A percentile compares a stretch with the other conserved stretches of the same genome.
Evolutionary conservation across 2,797 vertebrate genomes (phyloP).

Genomic region (Simalia tracyae): DNA sequence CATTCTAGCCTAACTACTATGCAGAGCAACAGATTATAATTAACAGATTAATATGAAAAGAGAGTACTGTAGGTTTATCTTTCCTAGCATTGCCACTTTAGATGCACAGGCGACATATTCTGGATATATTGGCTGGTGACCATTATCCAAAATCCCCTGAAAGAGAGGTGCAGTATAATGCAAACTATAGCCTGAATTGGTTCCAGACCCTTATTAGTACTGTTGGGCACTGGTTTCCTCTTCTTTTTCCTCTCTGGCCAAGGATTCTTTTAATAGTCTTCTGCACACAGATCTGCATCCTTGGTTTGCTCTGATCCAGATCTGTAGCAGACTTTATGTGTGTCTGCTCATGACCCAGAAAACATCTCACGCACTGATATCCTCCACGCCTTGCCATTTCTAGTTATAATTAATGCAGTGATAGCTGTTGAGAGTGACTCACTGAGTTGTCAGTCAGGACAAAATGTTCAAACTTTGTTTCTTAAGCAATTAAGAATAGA

Average conservation of each 20-base stretch:
- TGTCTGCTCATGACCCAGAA: background rate
- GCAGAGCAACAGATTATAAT: background rate
- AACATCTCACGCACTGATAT: background rate
- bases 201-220: slow-evolving; percentile 37
- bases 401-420: slow-evolving; percentile 17
- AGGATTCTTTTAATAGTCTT: background rate
- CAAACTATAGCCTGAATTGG: slow-evolving; percentile 48
- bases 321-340: background rate
- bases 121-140: background rate
- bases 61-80: background rate
- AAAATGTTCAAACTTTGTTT: slow-evolving; percentile 16
- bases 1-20: background rate
- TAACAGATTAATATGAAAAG: background rate
- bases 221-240: slow-evolving; percentile 7
- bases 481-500: slow-evolving; percentile 11
- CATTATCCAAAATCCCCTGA: slow-evolving; percentile 32
- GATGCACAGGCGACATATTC: background rate
- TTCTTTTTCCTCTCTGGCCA: background rate
- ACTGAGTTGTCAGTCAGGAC: slow-evolving; percentile 1
- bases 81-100: slow-evolving; percentile 27
- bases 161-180: slow-evolving; percentile 47
- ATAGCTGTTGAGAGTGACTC: slow-evolving; percentile 19
- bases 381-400: background rate
- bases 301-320: background rate
- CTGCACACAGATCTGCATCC: background rate